phyloP scores from a whole-genome alignment of 1,140 invertebrate species.

The Drosophila lacteicornis region DNA sequence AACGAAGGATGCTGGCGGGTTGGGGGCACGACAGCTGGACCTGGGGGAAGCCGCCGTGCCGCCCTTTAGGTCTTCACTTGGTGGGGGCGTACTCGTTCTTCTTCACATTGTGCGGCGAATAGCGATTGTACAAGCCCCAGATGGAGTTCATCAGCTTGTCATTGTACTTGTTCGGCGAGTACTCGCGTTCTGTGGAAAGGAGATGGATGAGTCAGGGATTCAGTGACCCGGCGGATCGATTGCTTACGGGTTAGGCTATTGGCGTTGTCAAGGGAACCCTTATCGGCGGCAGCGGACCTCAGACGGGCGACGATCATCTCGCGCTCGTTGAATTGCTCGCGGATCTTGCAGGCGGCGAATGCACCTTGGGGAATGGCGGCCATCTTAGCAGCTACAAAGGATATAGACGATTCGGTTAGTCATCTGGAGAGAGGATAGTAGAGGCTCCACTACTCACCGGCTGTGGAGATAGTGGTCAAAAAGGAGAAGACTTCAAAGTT shows the following conservation, averaged over 20 bases:
- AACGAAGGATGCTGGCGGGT: neutral
- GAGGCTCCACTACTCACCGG: conserved; percentile 33
- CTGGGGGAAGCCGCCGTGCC: conserved; percentile 85
- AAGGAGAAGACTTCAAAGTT: conserved; percentile 26
- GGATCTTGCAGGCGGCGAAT: conserved; percentile 86
- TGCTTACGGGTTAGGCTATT: conserved; percentile 68
- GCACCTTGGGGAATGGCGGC: conserved; percentile 86
- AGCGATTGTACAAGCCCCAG: conserved; percentile 94
- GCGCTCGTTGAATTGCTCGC: conserved; percentile 84
- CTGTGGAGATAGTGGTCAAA: conserved; percentile 39
- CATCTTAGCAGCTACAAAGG: conserved; percentile 75
- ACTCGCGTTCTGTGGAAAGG: conserved; percentile 84
- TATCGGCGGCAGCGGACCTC: conserved; percentile 70
- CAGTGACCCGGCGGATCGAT: conserved; percentile 1
- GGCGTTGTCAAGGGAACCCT: conserved; percentile 61
- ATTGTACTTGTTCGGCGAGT: conserved; percentile 91
- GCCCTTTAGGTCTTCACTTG: conserved; percentile 78
- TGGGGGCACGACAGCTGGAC: conserved; percentile 63
- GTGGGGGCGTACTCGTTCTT: conserved; percentile 89
- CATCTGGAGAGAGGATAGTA: neutral
- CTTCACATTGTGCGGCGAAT: conserved; percentile 94
- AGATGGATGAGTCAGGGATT: conserved; percentile 27
- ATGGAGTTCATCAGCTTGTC: conserved; percentile 95
- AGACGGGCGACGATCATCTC: conserved; percentile 79
- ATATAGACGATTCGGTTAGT: neutral